phyloP scores from a whole-genome alignment of 2,797 vertebrate genomes.

The Ibycter americanus region DNA sequence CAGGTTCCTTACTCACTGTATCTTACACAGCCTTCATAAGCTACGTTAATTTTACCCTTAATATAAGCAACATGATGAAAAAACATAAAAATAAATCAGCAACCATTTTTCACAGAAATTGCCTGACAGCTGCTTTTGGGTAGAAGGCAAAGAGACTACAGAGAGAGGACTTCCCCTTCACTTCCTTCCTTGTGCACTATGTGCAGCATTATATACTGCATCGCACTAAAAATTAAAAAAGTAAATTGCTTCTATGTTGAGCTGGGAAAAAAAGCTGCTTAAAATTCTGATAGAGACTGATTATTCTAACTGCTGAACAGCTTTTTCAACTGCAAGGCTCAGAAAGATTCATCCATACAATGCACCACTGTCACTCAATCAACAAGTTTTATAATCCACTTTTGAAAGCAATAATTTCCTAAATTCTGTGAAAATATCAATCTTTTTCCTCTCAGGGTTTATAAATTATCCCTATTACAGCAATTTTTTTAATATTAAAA shows the following conservation, averaged over 20 bases:
- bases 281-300: slow-evolving; percentile 23
- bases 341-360: slow-evolving; percentile 46
- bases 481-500: slow-evolving; percentile 33
- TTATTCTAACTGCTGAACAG: slow-evolving; percentile 34
- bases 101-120: neutral
- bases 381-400: slow-evolving; percentile 50
- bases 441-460: slow-evolving; percentile 27
- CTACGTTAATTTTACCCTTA: neutral
- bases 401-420: slow-evolving; percentile 66
- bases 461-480: slow-evolving; percentile 34
- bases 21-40: neutral
- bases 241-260: neutral
- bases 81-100: fast-evolving
- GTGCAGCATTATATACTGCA: neutral
- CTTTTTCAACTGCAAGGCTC: slow-evolving; percentile 13
- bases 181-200: neutral
- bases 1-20: neutral
- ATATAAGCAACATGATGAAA: neutral
- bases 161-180: neutral
- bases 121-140: neutral
- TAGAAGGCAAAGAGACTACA: neutral
- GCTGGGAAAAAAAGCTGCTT: neutral
- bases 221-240: neutral
- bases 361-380: slow-evolving; percentile 54
- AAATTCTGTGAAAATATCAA: slow-evolving; percentile 57